phyloP scores from a whole-genome alignment of 2,113 vertebrate species.

The Poicephalus gulielmi region DNA sequence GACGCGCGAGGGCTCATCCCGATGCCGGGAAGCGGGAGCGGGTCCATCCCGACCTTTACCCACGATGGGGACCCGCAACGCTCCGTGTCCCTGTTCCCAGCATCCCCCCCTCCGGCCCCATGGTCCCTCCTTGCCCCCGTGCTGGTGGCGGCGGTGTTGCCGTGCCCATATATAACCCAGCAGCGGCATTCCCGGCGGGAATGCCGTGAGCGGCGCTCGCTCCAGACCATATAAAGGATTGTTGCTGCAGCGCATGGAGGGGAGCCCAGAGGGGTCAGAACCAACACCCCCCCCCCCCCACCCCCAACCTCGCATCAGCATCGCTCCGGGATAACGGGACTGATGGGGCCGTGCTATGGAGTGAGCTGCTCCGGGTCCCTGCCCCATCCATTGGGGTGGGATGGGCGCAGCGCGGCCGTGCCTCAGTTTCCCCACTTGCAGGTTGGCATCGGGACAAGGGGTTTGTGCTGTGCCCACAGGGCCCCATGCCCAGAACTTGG shows the following conservation, averaged over 20 bases:
- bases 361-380: not conserved
- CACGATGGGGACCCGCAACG: no score
- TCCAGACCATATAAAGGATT: constrained; percentile 68
- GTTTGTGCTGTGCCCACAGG: no score
- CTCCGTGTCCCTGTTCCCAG: no score
- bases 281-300: no score
- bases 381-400: not conserved
- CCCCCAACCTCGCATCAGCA: not conserved
- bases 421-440: not conserved
- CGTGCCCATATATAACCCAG: constrained; percentile 56
- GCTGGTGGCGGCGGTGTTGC: no score
- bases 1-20: not conserved
- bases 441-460: not conserved
- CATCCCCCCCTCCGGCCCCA: not conserved
- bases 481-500: no score
- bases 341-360: not conserved
- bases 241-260: constrained; percentile 26
- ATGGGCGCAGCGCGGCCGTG: not conserved
- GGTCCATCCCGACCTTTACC: no score
- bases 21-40: no score
- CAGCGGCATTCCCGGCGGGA: constrained; percentile 1
- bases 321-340: not conserved
- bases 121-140: not conserved
- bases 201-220: not conserved
- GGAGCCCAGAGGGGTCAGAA: not conserved